Evolutionary conservation across 2,797 vertebrate species (phyloP).

Genomic region (Pterois miles): DNA sequence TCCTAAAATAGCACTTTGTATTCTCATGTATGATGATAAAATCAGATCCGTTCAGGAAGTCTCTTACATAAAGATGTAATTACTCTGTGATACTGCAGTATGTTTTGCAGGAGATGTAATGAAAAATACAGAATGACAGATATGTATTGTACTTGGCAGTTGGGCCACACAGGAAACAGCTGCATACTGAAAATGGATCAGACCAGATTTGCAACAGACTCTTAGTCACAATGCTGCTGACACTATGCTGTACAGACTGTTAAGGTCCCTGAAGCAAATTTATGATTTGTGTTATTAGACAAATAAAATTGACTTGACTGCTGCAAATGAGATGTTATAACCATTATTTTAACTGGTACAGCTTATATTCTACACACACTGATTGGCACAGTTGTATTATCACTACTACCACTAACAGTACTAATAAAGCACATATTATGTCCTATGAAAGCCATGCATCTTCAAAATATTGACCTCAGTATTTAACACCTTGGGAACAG

Average conservation of each 20-base stretch:
- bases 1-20: not conserved
- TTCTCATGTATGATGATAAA: not conserved
- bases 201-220: not conserved
- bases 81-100: not conserved
- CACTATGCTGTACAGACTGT: no score
- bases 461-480: not conserved
- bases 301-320: not conserved
- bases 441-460: not conserved
- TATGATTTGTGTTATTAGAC: no score
- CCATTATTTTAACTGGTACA: not conserved
- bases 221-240: not conserved
- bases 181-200: not conserved
- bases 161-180: constrained; percentile 25
- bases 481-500: no score
- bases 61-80: not conserved
- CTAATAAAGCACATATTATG: no score
- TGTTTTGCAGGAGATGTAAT: fast-evolving
- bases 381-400: not conserved
- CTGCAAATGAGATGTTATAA: constrained; percentile 1
- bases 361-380: not conserved
- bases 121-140: not conserved
- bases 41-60: not conserved
- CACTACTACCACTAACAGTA: not conserved
- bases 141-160: not conserved
- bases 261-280: no score